Base-by-base conservation (phyloP, 2,888 invertebrate genomes). In the Callyntrura sp. region DNA sequence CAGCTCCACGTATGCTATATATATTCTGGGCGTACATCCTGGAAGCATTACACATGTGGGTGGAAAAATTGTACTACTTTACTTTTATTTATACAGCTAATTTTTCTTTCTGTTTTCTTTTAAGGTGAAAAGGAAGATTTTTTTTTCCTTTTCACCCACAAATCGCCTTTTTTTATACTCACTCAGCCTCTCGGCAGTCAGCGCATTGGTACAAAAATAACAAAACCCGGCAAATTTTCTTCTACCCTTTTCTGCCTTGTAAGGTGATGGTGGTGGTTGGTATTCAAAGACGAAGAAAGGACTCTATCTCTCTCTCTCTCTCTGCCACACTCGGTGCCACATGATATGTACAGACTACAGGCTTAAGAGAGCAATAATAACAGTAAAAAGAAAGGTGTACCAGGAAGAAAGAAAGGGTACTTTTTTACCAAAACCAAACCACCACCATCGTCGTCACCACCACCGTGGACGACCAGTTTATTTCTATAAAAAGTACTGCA, bases 401-500 rank as follows among this genome's bases (percentile, higher is more conserved):
- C 35, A 35, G n/a, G 51, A 55, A 23, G 25, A 11, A 55, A 78
- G n/a, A n/a, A 78, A 45, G 45, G 48, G 70, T 73, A 78, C 55
- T 78, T 78, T 76, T 78, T 51, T 78, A n/a, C n/a, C 14, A 25
- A 76, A 78, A 55, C 6, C 28, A 78, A 73, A 45, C 65, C 23
- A 73, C 28, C 25, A 65, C 4, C 12, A 12, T 14, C 25, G 25
- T 17, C 60, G 20, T 23, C 60, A 43, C 20, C 17, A 73, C 70
- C 48, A 48, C 20, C 45, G 17, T 23, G 17, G 8, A 25, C 28
- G 9, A 65, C 25, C 28, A 20, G 45, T 8, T 11, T 73, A 11
- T 48, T 73, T 73, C 20, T 73, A 65, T 4, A 12, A 65, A 65
- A 65, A 35, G 35, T 35, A 35, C 35, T 43, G 70, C 17, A 73